Percentiles rank a stretch among this genome's conserved stretches.
These are phyloP conservation scores for Himalopsyche japonica DNA, from an alignment of 2,888 invertebrate species.

Conservation along the genomic window DNA sequence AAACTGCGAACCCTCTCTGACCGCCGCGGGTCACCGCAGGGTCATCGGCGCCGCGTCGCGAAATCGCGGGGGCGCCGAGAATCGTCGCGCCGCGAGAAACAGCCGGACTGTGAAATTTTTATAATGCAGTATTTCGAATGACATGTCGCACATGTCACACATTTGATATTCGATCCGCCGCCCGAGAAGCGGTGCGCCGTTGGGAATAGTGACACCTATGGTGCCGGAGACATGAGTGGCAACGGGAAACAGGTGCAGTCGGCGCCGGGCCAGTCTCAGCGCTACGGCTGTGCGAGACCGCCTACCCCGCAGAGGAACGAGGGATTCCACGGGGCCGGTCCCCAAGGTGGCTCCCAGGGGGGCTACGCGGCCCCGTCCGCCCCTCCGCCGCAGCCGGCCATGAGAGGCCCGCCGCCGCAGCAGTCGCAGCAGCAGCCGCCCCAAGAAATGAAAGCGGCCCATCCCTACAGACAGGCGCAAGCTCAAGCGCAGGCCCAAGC, in stretches of 20 bases:
- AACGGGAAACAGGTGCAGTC: slow-evolving; percentile 57
- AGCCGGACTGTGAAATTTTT: neutral
- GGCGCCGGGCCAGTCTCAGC: slow-evolving; percentile 45
- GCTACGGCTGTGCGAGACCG: slow-evolving; percentile 59
- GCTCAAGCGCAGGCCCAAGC: slow-evolving; percentile 18
- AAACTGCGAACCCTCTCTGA: slow-evolving; percentile 34
- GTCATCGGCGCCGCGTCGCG: neutral
- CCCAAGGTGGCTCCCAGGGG: slow-evolving; percentile 43
- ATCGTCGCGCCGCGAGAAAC: neutral
- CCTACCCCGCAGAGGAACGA: slow-evolving; percentile 65
- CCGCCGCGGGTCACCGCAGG: slow-evolving; percentile 16
- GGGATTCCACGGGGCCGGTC: slow-evolving; percentile 56
- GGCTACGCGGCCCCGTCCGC: slow-evolving; percentile 6
- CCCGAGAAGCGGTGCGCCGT: slow-evolving; percentile 16
- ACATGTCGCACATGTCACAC: slow-evolving; percentile 30
- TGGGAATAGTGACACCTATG: slow-evolving; percentile 25
- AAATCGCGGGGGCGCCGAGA: neutral
- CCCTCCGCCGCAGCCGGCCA: slow-evolving; percentile 44
- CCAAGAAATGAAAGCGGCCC: slow-evolving; percentile 7
- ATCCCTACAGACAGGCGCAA: slow-evolving; percentile 10
- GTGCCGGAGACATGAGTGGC: slow-evolving; percentile 58
- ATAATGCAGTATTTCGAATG: slow-evolving; percentile 32
- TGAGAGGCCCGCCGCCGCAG: slow-evolving; percentile 50
- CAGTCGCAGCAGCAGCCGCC: slow-evolving; percentile 49
- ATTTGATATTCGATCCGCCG: slow-evolving; percentile 22